These are phyloP conservation scores for Odocoileus virginianus DNA, from an alignment of 2,113 vertebrate genomes.

Conservation along the genomic window DNA sequence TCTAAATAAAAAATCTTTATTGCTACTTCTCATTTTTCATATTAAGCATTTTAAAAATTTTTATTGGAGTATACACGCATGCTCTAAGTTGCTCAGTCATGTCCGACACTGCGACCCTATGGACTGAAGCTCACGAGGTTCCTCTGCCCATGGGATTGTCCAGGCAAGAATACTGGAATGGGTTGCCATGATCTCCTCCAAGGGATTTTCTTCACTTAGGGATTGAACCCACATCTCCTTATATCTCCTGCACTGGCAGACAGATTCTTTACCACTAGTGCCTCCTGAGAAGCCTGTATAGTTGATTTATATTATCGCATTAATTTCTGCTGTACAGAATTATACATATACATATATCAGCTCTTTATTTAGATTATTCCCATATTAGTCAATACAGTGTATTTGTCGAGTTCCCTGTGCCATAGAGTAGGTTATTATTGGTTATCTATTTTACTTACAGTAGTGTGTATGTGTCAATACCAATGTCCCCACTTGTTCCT, in stretches of 20 bases:
- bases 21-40: neutral
- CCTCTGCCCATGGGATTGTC: neutral
- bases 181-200: neutral
- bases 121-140: neutral
- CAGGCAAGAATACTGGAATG: neutral
- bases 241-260: neutral
- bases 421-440: neutral
- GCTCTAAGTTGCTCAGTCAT: neutral
- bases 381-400: neutral
- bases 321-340: neutral
- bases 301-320: neutral
- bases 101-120: fast-evolving
- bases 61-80: neutral
- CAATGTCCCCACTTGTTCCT: neutral
- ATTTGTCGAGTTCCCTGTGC: neutral
- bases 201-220: neutral
- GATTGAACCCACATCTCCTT: neutral
- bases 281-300: neutral
- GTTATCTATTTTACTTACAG: neutral
- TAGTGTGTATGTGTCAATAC: neutral
- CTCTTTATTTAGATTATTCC: neutral
- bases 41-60: neutral
- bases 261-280: neutral
- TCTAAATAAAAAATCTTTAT: neutral
- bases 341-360: neutral